Evolutionary conservation across 2,888 invertebrate species (phyloP).

Genomic region (Xanthia togata): DNA sequence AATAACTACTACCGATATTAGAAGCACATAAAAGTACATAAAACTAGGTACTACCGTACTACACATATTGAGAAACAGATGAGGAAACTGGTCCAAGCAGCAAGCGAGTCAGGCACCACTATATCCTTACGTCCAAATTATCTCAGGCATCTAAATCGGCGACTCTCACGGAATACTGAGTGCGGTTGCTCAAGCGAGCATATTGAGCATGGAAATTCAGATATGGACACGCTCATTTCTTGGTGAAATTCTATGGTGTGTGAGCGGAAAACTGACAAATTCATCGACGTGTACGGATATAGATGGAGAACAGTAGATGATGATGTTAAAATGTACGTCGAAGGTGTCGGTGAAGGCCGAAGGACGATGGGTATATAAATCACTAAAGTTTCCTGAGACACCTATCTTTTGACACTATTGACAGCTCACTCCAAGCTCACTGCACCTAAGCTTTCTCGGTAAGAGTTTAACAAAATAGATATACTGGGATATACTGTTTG

Average conservation of each 20-base stretch:
- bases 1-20: not conserved
- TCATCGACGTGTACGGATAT: not conserved
- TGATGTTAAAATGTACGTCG: not conserved
- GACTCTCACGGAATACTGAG: constrained; percentile 55
- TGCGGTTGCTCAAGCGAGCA: constrained; percentile 40
- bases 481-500: no score
- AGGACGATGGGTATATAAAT: no score
- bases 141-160: constrained; percentile 55
- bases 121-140: constrained; percentile 55
- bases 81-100: constrained; percentile 51
- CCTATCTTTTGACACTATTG: no score
- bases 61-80: constrained; percentile 49
- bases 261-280: not conserved
- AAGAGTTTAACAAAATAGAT: no score
- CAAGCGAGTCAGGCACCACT: constrained; percentile 25
- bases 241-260: not conserved
- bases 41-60: not conserved
- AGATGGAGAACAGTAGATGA: not conserved
- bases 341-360: not conserved
- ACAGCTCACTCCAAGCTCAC: no score
- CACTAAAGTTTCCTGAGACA: no score
- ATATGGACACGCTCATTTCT: constrained; percentile 17
- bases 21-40: not conserved
- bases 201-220: constrained; percentile 37
- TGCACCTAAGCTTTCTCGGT: no score